Evolutionary conservation across 2,797 vertebrate species (phyloP).

Genomic region (Acropternis orthonyx): DNA sequence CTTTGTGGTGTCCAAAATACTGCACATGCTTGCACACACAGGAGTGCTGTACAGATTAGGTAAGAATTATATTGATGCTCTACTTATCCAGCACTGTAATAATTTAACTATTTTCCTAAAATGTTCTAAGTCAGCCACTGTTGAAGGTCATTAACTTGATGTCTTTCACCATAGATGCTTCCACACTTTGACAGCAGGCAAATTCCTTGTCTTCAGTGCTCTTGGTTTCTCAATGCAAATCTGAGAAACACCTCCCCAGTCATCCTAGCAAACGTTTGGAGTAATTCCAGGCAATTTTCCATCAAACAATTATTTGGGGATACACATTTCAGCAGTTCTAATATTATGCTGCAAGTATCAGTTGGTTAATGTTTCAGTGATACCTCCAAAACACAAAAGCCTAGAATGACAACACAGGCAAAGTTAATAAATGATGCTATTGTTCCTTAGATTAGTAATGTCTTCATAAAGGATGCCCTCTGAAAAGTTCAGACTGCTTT

Average conservation of each 20-base stretch:
- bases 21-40: too few relatives aligned
- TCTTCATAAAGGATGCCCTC: neutral
- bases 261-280: neutral
- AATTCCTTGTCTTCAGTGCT: neutral
- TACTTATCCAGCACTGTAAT: neutral
- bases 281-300: neutral
- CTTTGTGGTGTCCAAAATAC: neutral
- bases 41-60: neutral
- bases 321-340: neutral
- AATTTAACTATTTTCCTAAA: neutral
- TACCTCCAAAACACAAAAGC: constrained; percentile 4
- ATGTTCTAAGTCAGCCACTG: neutral
- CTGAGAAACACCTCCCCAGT: neutral
- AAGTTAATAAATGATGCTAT: neutral
- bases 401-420: neutral
- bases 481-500: neutral
- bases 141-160: neutral
- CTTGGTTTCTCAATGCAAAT: neutral
- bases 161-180: neutral
- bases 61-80: neutral
- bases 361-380: neutral
- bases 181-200: neutral
- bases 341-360: neutral
- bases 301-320: neutral
- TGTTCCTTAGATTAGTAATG: neutral